Evolutionary conservation across 2,888 invertebrate genomes (phyloP).

Genomic region (Chrysolina haemoptera): DNA sequence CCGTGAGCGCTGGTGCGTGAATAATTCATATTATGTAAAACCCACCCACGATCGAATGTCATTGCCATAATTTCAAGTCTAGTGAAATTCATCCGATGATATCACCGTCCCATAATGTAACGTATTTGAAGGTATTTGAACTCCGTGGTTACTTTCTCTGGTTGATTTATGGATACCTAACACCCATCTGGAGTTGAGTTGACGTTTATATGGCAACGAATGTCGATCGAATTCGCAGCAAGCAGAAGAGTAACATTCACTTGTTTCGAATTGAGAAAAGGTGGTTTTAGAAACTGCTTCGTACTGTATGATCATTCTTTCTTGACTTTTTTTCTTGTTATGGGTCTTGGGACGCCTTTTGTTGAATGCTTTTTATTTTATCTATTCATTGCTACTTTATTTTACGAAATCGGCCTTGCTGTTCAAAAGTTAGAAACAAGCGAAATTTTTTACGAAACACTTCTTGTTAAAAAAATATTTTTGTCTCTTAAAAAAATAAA

Average conservation of each 20-base stretch:
- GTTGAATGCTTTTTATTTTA: too few relatives aligned
- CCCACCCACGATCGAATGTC: neutral
- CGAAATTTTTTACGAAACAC: too few relatives aligned
- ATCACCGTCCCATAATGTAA: neutral
- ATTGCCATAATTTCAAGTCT: slow-evolving; percentile 13
- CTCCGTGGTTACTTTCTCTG: neutral
- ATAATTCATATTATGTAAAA: neutral
- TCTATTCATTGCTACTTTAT: too few relatives aligned
- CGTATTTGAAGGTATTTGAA: neutral
- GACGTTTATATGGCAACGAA: neutral
- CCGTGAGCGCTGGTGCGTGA: too few relatives aligned
- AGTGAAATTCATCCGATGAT: neutral
- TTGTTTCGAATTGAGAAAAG: neutral
- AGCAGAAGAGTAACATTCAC: neutral
- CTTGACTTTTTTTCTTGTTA: too few relatives aligned
- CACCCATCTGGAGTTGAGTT: neutral
- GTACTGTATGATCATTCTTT: too few relatives aligned
- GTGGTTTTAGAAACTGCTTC: neutral
- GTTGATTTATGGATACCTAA: neutral
- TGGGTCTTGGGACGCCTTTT: too few relatives aligned
- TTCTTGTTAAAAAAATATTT: too few relatives aligned
- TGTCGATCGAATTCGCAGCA: neutral
- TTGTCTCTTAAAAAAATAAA: too few relatives aligned
- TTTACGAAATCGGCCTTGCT: too few relatives aligned
- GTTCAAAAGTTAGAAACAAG: too few relatives aligned